These are phyloP conservation scores for Larimichthys crocea DNA, from an alignment of 2,113 vertebrate genomes.

Conservation along the genomic window DNA sequence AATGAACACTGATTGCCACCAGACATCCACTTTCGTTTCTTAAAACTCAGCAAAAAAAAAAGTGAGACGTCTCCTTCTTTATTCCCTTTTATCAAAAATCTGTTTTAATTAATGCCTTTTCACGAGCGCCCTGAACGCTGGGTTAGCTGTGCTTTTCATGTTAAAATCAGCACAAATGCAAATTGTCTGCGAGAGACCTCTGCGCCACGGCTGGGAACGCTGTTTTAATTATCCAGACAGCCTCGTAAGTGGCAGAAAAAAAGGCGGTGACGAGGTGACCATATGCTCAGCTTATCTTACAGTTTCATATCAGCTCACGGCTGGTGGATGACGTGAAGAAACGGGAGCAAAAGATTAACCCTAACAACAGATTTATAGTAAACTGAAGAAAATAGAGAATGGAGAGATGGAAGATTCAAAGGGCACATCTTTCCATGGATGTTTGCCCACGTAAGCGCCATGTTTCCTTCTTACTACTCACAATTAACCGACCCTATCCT, in stretches of 20 bases:
- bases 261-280: conserved; percentile 13
- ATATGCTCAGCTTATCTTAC: conserved; percentile 41
- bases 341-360: not conserved
- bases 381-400: not conserved
- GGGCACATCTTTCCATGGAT: not conserved
- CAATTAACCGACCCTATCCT: conserved; percentile 14
- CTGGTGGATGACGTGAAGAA: conserved; percentile 3
- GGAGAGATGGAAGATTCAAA: not conserved
- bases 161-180: conserved; percentile 50
- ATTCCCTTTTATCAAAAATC: conserved; percentile 42
- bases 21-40: not conserved
- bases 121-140: conserved; percentile 29
- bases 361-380: not conserved
- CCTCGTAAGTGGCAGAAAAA: conserved; percentile 37
- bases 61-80: not conserved
- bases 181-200: conserved; percentile 43
- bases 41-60: conserved; percentile 25
- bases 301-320: conserved; percentile 9
- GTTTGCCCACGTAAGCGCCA: not conserved
- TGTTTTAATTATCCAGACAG: conserved; percentile 66
- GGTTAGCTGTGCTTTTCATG: conserved; percentile 63
- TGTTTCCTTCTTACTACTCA: not conserved
- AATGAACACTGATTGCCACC: not conserved
- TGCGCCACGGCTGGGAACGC: conserved; percentile 16
- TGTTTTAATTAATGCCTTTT: conserved; percentile 64